Evolutionary conservation across 1,140 invertebrate genomes (phyloP), one percentile per base, ranked within the genome.

Genomic region (Lordiphosa clarofinis): DNA sequence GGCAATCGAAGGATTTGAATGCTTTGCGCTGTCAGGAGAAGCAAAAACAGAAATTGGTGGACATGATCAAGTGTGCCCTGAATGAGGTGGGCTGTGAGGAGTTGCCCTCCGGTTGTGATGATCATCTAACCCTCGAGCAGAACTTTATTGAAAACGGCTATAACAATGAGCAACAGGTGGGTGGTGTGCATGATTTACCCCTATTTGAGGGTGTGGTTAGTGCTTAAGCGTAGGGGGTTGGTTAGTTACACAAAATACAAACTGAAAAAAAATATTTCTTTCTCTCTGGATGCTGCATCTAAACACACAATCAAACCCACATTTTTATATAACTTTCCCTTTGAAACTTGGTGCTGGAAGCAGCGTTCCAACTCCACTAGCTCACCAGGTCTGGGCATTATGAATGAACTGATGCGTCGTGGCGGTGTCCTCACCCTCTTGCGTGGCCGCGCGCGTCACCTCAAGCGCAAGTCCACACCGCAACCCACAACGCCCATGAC

Each of bases 51-150:
- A 93, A 93, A 61, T 93, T 97, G 86, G 92, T 93, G 4, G 94
- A 96, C 67, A 91, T 96, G 63, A 96, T 97, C 52, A 92, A 94
- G 63, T 91, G 92, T 33, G 94, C 96, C n/a, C 89, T 98, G 33
- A 94, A 94, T 57, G 94, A 95, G 86, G 90, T 96, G 4, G 96
- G 96, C 31, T 96, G 95, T 70, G 94, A 96, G 88, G 94, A 96
- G 89, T 92, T 95, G 39, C 95, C 96, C 21, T 93, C 93, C n/a
- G 95, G 94, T 42, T 95, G 95, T 86, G 95, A 96, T 68, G 91
- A 92, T 75, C 87, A 88, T 43, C 87, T 94, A 28, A 91, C 92
- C 1, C 90, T 93, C 59, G 93, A 93, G 76, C 89, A 89, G 61
- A 88, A 66, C 70, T 89, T 88, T 40, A 88, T 88, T 24, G 87